phyloP scores from a whole-genome alignment of 2,113 vertebrate genomes.

The Genyomyrus donnyi region DNA sequence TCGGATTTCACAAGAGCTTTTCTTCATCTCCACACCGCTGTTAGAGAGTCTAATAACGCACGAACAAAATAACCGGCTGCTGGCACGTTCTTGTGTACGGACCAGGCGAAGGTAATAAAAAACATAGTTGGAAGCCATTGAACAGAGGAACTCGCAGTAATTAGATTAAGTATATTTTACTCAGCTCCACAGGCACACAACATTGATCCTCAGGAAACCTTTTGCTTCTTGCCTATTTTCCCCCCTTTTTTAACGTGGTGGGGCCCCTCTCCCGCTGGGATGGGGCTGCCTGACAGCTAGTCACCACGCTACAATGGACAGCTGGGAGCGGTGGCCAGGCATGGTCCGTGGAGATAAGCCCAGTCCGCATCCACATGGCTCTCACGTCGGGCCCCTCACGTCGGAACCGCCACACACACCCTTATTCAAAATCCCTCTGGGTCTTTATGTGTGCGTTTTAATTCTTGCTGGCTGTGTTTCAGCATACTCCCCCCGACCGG shows the following conservation, averaged over 20 bases:
- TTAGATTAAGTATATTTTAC: not conserved
- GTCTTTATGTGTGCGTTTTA: constrained; percentile 15
- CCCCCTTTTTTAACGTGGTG: constrained; percentile 18
- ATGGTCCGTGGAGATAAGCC: constrained; percentile 67
- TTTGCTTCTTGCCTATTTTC: not conserved
- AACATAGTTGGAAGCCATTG: not conserved
- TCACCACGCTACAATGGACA: constrained; percentile 38
- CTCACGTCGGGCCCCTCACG: constrained; percentile 37
- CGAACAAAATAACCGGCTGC: not conserved
- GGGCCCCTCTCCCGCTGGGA: constrained; percentile 51
- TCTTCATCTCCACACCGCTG: not conserved
- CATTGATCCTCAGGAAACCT: not conserved
- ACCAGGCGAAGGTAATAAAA: not conserved
- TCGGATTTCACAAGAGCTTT: not conserved
- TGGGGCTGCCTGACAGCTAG: constrained; percentile 55
- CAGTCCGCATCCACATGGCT: constrained; percentile 66
- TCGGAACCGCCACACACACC: not conserved
- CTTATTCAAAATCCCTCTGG: not conserved
- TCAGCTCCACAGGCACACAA: not conserved
- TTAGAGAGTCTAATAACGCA: not conserved
- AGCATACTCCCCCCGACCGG: constrained; percentile 32
- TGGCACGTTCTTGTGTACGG: not conserved
- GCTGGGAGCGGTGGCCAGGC: constrained; percentile 59
- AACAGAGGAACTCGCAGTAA: not conserved
- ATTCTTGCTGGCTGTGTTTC: constrained; percentile 15